These are phyloP conservation scores for Cerastoderma edule DNA, from an alignment of 2,888 invertebrate genomes.

Conservation along the genomic window DNA sequence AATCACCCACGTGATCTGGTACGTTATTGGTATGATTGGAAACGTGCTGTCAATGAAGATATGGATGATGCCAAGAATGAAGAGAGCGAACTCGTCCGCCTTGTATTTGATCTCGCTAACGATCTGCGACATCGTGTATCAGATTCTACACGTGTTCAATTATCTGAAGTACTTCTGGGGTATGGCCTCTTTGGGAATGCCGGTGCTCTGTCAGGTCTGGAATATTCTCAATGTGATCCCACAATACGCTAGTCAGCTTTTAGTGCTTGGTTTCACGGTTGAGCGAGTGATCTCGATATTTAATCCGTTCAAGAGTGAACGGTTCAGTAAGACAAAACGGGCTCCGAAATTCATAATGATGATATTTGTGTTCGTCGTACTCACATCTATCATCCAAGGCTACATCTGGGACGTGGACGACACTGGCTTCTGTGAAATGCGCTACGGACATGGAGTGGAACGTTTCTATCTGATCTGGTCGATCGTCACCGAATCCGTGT, in stretches of 20 bases:
- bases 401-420: conserved; percentile 78
- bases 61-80: conserved; percentile 79
- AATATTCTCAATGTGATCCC: conserved; percentile 76
- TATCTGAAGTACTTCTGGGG: conserved; percentile 82
- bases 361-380: conserved; percentile 64
- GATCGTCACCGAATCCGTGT: conserved; percentile 71
- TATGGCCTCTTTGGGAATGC: conserved; percentile 66
- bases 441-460: conserved; percentile 17
- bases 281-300: conserved; percentile 82
- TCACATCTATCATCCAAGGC: conserved; percentile 76
- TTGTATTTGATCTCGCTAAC: conserved; percentile 80
- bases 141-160: conserved; percentile 76
- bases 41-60: conserved; percentile 79
- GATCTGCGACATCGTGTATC: conserved; percentile 76
- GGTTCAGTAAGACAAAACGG: conserved; percentile 75
- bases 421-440: conserved; percentile 55
- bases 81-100: conserved; percentile 80
- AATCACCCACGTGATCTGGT: conserved; percentile 78
- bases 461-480: conserved; percentile 71
- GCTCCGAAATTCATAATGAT: conserved; percentile 73
- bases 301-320: conserved; percentile 77
- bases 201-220: conserved; percentile 78
- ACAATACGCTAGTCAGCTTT: conserved; percentile 81
- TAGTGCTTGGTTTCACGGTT: conserved; percentile 81
- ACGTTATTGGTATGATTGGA: conserved; percentile 78